phyloP scores from a whole-genome alignment of 2,888 invertebrate species.

The Euzophera pinguis region DNA sequence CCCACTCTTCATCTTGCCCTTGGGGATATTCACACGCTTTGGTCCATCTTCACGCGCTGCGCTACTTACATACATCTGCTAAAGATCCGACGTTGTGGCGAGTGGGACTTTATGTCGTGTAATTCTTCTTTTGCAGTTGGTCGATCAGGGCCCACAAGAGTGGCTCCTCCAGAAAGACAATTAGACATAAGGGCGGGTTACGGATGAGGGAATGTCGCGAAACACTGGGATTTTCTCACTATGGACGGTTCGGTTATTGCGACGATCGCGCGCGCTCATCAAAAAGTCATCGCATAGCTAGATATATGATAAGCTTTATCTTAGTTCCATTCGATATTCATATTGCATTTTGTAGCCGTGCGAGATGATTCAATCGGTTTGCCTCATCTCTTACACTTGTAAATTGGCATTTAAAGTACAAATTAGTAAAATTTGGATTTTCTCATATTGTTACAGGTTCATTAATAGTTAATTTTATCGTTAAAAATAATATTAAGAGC shows the following conservation, averaged over 20 bases:
- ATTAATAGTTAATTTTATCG: constrained; percentile 74
- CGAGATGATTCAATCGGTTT: constrained; percentile 67
- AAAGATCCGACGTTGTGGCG: constrained; percentile 61
- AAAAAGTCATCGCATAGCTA: constrained; percentile 79
- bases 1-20: constrained; percentile 53
- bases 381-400: constrained; percentile 72
- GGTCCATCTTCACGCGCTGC: constrained; percentile 74
- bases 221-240: constrained; percentile 76
- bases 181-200: constrained; percentile 74
- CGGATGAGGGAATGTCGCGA: constrained; percentile 76
- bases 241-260: constrained; percentile 73
- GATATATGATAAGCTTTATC: constrained; percentile 60
- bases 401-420: constrained; percentile 80
- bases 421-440: constrained; percentile 79
- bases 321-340: constrained; percentile 63
- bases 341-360: constrained; percentile 65
- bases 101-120: constrained; percentile 77
- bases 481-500: constrained; percentile 75
- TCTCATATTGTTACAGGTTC: constrained; percentile 79
- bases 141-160: constrained; percentile 80
- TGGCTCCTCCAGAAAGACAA: constrained; percentile 80
- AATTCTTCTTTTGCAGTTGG: constrained; percentile 79
- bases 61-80: constrained; percentile 72
- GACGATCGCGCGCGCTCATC: constrained; percentile 67
- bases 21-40: constrained; percentile 72